These are phyloP conservation scores for Phasia obesa DNA, from an alignment of 2,888 invertebrate genomes.

Conservation along the genomic window DNA sequence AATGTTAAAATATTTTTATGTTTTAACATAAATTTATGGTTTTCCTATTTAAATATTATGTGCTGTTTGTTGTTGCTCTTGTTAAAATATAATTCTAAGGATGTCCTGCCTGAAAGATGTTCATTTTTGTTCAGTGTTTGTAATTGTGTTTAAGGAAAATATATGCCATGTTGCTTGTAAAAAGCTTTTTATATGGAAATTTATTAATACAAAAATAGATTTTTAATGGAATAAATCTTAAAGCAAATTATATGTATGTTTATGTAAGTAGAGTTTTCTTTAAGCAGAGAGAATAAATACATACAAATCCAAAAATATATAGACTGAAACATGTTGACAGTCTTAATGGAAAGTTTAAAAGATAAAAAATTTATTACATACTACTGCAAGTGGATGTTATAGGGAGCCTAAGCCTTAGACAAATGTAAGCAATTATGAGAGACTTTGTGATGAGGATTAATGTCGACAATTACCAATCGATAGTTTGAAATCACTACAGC, in stretches of 20 bases:
- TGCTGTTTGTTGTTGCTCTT: constrained; percentile 6
- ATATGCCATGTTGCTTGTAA: constrained; percentile 4
- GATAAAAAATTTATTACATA: too few species aligned
- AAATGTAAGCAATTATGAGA: too few species aligned
- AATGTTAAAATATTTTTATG: constrained; percentile 67
- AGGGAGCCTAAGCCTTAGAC: too few species aligned
- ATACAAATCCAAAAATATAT: background rate
- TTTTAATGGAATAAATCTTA: constrained; percentile 41
- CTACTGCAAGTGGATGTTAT: too few species aligned
- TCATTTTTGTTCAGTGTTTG: background rate
- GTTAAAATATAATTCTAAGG: constrained; percentile 20
- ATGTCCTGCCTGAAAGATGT: constrained; percentile 48
- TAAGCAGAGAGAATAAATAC: too few species aligned
- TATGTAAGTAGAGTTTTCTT: background rate
- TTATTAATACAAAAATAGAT: constrained; percentile 33
- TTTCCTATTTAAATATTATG: constrained; percentile 59
- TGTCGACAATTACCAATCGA: too few species aligned
- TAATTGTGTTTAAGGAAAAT: background rate
- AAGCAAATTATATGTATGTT: background rate
- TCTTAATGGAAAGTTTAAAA: background rate
- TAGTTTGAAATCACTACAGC: too few species aligned
- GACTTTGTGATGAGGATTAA: too few species aligned
- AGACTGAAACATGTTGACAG: constrained; percentile 16
- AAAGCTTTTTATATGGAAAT: constrained; percentile 61
- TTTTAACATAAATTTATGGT: constrained; percentile 65